phyloP scores from a whole-genome alignment of 2,113 vertebrate genomes.

The Neotoma lepida region DNA sequence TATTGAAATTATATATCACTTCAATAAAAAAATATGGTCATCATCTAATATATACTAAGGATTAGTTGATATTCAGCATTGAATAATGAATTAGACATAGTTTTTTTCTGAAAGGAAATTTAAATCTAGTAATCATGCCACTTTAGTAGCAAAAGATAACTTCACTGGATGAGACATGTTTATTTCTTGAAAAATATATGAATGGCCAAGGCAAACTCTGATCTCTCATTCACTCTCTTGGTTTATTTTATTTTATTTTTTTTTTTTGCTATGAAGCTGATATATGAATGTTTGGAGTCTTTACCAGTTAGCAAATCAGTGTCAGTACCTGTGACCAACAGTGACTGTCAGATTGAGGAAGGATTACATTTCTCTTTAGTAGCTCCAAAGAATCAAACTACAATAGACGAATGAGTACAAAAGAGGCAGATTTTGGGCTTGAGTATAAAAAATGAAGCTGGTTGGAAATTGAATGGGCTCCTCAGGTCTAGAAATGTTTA shows the following conservation, averaged over 20 bases:
- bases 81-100: neutral
- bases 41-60: neutral
- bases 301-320: constrained; percentile 17
- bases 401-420: neutral
- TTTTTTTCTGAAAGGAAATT: neutral
- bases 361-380: constrained; percentile 57
- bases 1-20: constrained; percentile 3
- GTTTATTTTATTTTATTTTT: constrained; percentile 45
- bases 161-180: neutral
- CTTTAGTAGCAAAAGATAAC: neutral
- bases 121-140: neutral
- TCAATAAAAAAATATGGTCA: neutral
- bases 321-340: neutral
- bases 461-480: neutral
- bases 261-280: neutral
- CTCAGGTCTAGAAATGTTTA: constrained; percentile 36
- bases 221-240: neutral
- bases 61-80: neutral
- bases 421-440: constrained; percentile 18
- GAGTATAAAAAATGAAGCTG: neutral
- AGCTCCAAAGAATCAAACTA: neutral
- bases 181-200: neutral
- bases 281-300: neutral
- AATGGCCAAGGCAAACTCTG: neutral
- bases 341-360: constrained; percentile 4